Evolutionary conservation across 2,888 invertebrate species (phyloP), one percentile per base, ranked within the genome.

Genomic region (Bellardia bayeri): DNA sequence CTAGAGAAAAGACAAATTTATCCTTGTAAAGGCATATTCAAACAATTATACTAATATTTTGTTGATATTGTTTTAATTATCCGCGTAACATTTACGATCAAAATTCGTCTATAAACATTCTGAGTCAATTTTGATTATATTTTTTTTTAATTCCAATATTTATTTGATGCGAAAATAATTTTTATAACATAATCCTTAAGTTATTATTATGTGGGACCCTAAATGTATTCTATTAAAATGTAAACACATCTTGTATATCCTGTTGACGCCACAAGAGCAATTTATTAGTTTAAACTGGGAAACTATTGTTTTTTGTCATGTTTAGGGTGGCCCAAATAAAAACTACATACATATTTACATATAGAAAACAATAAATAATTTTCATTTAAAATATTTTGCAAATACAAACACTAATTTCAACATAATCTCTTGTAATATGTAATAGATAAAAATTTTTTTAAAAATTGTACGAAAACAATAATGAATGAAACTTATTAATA

Each of bases 241-340:
- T 61, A 87, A 85, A 85, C 87, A 82, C 61, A 78, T 51, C 78
- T 79, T 82, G 33, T 68, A 66, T 63, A 78, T 82, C 69, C 83
- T 79, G 75, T 75, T 79, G 79, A 82, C 82, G 86, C 83, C 83
- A 69, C 63, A 56, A 66, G 14, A 72, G 78, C 72, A 84, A 86
- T 88, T 84, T 88, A 86, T 88, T 76, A 72, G 56, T 49, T 84
- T 69, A 37, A 63, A 3, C 13, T 54, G n/a, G 8, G n/a, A 71
- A 72, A 51, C 40, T 61, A 54, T 61, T 58, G 30, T 61, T 74
- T 51, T 56, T 42, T 78, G 51, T 7, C 37, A 23, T 23, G 11
- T 30, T 37, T 58, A 84, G 78, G 72, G 78, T 61, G 54, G 23
- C 6, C 56, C 78, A 56, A 30, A 16, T 13, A 30, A 8, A 14